Percentiles rank a stretch among this genome's conserved stretches.
Evolutionary conservation across 2,888 invertebrate genomes (phyloP).

Genomic region (Blera fallax): DNA sequence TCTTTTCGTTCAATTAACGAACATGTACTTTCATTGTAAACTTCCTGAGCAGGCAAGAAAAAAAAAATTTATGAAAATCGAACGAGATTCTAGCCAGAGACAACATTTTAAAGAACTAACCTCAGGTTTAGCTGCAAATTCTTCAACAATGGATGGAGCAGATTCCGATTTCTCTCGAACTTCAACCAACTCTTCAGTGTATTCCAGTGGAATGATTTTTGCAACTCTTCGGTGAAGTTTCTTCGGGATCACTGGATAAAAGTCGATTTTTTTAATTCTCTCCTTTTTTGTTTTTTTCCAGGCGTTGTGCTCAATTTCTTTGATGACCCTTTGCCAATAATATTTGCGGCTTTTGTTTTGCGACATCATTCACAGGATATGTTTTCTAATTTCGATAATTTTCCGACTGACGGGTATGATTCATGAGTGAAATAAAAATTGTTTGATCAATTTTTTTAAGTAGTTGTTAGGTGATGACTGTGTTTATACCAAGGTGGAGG

Average conservation of each 20-base stretch:
- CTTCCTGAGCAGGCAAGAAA: not conserved
- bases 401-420: not conserved
- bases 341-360: conserved; percentile 58
- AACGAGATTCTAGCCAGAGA: not conserved
- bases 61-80: not conserved
- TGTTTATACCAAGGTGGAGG: too few relatives aligned
- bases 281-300: conserved; percentile 59
- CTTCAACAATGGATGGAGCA: conserved; percentile 69
- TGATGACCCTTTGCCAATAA: conserved; percentile 78
- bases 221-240: conserved; percentile 77
- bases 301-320: conserved; percentile 76
- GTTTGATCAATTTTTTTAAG: conserved; percentile 4
- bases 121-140: conserved; percentile 61
- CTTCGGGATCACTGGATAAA: conserved; percentile 77
- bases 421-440: not conserved
- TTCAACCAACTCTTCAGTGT: conserved; percentile 67
- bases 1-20: conserved; percentile 78
- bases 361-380: not conserved
- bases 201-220: conserved; percentile 78
- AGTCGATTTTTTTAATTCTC: conserved; percentile 75
- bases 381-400: not conserved
- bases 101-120: conserved; percentile 29
- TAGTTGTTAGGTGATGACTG: not conserved
- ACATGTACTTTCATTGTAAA: conserved; percentile 78
- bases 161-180: conserved; percentile 63